phyloP scores from a whole-genome alignment of 2,113 vertebrate species.

The Platanista minor region DNA sequence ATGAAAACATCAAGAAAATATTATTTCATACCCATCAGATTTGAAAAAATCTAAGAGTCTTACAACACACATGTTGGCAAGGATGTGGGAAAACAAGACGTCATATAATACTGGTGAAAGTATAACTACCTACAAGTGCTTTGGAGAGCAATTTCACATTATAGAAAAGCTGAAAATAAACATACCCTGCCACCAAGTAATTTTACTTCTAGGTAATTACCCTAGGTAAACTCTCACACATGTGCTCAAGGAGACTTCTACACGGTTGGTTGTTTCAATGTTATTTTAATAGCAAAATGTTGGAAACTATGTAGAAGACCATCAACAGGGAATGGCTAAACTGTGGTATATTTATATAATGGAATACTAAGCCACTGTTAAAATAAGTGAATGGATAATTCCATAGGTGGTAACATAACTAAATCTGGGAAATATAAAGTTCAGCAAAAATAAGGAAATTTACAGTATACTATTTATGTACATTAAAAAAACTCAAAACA shows the following conservation, averaged over 20 bases:
- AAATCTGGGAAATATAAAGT: background rate
- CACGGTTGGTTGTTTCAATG: background rate
- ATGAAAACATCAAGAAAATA: conserved; percentile 37
- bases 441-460: background rate
- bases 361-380: background rate
- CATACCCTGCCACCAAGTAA: background rate
- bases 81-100: background rate
- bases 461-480: background rate
- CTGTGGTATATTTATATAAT: background rate
- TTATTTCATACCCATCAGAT: conserved; percentile 13
- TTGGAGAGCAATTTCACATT: background rate
- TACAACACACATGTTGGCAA: conserved; percentile 6
- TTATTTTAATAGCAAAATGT: background rate
- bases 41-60: conserved; percentile 26
- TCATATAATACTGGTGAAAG: background rate
- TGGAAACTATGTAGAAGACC: background rate
- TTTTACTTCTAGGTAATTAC: background rate
- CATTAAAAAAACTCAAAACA: background rate
- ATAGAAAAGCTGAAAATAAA: background rate
- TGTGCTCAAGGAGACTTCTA: background rate
- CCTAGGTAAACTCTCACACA: background rate
- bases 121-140: background rate
- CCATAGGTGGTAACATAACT: background rate
- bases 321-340: background rate
- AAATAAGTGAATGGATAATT: background rate